Evolutionary conservation across 1,140 invertebrate genomes (phyloP), one percentile per base, ranked within the genome.

Genomic region (Drosophila nannoptera): DNA sequence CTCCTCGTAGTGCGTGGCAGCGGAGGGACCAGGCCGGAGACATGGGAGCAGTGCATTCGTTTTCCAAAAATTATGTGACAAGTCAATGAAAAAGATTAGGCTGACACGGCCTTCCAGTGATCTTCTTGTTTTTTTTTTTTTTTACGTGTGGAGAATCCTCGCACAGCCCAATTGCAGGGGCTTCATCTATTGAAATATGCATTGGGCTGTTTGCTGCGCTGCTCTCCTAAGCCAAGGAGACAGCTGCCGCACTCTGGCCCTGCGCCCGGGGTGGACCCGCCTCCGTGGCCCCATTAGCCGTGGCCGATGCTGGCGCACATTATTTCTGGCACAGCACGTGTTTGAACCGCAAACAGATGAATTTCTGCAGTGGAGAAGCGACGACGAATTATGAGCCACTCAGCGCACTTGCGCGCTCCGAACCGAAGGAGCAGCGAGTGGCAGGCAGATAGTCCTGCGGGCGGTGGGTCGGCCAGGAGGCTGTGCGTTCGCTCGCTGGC

Each of bases 341-440:
- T 81, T 86, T 86, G 63, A 77, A 86, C 81, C 81, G 60, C 82
- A 86, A 87, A 75, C 81, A 81, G 77, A 86, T 86, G 77, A 86
- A 86, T 84, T 86, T 81, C 82, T 75, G 82, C 81, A 81, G 61
- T 77, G 61, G 36, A 60, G 59, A 42, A 69, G 52, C 56, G 46
- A 59, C 66, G 58, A 84, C 81, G 81, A 84, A 84, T 86, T 84
- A 84, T 84, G 80, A 86, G 73, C 81, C 76, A 86, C 80, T 86
- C 69, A 74, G 73, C 77, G 73, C 64, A 69, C 64, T 78, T 78
- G 61, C 48, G 71, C 61, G 60, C 56, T 67, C 53, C 66, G 69
- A 29, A 9, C 43, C 61, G 69, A n/a, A 9, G 35, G 35, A 42
- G 40, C 36, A 46, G 38, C 2, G 11, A 22, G 46, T 12, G 35